These are phyloP conservation scores for Euproctis similis DNA, from an alignment of 2,888 invertebrate genomes.

Conservation along the genomic window DNA sequence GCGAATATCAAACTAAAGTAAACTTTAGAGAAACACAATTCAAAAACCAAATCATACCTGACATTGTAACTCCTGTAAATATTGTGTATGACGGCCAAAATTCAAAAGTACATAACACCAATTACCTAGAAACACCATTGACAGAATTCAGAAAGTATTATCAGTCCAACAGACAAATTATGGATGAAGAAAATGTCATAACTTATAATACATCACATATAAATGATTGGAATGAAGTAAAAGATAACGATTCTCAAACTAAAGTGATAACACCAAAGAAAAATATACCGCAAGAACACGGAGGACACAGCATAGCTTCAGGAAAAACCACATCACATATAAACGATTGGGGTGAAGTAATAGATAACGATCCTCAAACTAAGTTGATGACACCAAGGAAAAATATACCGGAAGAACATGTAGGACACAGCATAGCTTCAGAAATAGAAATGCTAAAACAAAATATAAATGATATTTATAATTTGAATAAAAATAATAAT, in stretches of 20 bases:
- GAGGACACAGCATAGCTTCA: too few relatives aligned
- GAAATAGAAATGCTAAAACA: constrained; percentile 39
- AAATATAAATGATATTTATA: constrained; percentile 38
- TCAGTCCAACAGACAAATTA: constrained; percentile 18
- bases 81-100: constrained; percentile 14
- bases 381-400: constrained; percentile 13
- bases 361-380: neutral
- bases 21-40: constrained; percentile 29
- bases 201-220: too few relatives aligned
- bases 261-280: neutral
- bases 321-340: too few relatives aligned
- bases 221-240: neutral
- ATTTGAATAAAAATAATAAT: constrained; percentile 10
- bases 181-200: neutral
- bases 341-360: neutral
- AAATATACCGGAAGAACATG: neutral
- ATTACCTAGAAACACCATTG: constrained; percentile 53
- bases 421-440: neutral
- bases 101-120: constrained; percentile 8
- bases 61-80: constrained; percentile 33
- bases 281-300: neutral
- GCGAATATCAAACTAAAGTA: constrained; percentile 36
- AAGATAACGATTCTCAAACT: neutral
- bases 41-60: constrained; percentile 27
- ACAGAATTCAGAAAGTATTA: constrained; percentile 56